Conservation (phyloP, 1,140 invertebrate species). For the Leptoteleia sp. region DNA sequence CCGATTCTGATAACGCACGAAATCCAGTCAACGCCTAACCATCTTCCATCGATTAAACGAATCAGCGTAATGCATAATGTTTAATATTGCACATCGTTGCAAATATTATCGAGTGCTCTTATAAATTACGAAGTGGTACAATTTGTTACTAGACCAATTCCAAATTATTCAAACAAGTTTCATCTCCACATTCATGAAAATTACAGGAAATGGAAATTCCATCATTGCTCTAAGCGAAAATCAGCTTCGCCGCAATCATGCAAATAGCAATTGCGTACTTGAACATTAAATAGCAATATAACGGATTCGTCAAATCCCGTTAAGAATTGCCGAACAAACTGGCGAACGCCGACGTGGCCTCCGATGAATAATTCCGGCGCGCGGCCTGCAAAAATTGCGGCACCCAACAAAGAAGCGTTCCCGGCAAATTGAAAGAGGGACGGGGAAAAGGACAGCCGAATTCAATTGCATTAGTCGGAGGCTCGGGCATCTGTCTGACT, state of each 20-base stretch:
- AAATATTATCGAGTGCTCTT: slow-evolving; percentile 59
- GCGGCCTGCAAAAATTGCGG: too few species aligned
- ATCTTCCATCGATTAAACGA: slow-evolving; percentile 42
- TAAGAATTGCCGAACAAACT: slow-evolving; percentile 44
- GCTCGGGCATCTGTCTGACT: slow-evolving; percentile 33
- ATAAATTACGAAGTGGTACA: slow-evolving; percentile 61
- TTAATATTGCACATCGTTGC: slow-evolving; percentile 47
- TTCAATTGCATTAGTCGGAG: slow-evolving; percentile 28
- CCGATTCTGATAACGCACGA: neutral
- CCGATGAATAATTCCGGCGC: too few species aligned
- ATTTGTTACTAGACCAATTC: slow-evolving; percentile 65
- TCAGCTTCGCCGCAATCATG: slow-evolving; percentile 66
- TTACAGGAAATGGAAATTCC: slow-evolving; percentile 69
- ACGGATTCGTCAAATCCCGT: slow-evolving; percentile 48
- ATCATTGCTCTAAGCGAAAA: slow-evolving; percentile 67
- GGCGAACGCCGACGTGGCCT: too few species aligned
- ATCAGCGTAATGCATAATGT: slow-evolving; percentile 46
- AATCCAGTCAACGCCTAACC: slow-evolving; percentile 2
- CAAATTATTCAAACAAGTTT: slow-evolving; percentile 68
- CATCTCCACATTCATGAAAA: slow-evolving; percentile 66
- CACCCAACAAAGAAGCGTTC: neutral
- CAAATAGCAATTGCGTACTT: slow-evolving; percentile 67
- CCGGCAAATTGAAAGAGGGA: slow-evolving; percentile 2
- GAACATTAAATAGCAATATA: slow-evolving; percentile 66
- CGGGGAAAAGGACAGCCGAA: neutral